Evolutionary conservation across 2,113 vertebrate species (phyloP), one percentile per base, ranked within the genome.

Genomic region (Climacteris rufus): DNA sequence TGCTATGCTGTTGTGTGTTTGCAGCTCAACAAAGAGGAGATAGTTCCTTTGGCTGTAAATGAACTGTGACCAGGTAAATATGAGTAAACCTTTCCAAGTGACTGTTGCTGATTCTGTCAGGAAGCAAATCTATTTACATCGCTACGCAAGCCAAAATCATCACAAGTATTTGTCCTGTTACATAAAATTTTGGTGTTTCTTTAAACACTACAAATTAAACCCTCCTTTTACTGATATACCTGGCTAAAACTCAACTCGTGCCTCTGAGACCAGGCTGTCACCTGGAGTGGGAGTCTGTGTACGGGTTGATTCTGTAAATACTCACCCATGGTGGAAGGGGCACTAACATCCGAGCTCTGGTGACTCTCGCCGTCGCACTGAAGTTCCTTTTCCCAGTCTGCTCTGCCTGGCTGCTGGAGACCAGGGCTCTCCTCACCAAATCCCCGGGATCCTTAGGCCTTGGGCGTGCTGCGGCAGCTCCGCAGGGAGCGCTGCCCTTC

Each of bases 301-400:
- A 15, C 1, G 33, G 65, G 42, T 24, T 25, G 84, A 66, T 42
- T 13, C 45, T 64, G 52, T 6, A 31, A 39, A 30, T 15, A 63
- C 50, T 66, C 7, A 54, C 85, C 60, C 13, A 0, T 2, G 54
- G 20, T 21, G 50, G 71, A 61, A 83, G 54, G n/a, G 23, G 37
- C 35, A 10, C 5, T 61, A 69, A 54, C 23, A 56, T 16, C 31
- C 20, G 53, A 63, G 70, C 60, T 27, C 45, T 7, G 65, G 10
- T 12, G 11, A 60, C 42, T 37, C 74, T 47, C 1, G 17, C 64
- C 0, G 2, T 66, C 57, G 8, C 24, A 11, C 3, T 0, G 0
- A 20, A 15, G 22, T 61, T 65, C 9, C 75, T 69, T 69, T 69
- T 61, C 78, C 40, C 72, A 64, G 27, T 37, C 79, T 56, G 69